Base-by-base conservation (phyloP, 1,140 invertebrate genomes). In the Leptestheria dahalacensis region DNA sequence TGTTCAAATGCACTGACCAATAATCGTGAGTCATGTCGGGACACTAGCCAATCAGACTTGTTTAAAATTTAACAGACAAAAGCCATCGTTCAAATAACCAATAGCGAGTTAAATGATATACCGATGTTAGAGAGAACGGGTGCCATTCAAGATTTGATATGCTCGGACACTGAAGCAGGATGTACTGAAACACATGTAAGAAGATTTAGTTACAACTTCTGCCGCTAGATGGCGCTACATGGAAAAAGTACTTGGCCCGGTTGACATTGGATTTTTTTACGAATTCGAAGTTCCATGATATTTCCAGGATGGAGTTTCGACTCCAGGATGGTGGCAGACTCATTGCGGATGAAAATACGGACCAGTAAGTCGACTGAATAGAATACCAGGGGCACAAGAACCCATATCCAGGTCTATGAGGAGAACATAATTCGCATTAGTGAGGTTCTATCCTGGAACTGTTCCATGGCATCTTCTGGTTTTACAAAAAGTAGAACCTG, bases 111-210 rank as follows among this genome's bases (percentile, higher is more conserved):
- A 20, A 21, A 20, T 9, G 21, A 55, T 50, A 56, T 52, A 60
- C 58, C 10, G 26, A 54, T 20, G 58, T 60, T 28, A 60, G 21
- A 20, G 58, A 51, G 21, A 60, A 60, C 10, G 58, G 58, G 33
- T 60, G 58, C 58, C 58, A 60, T 58, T 60, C 58, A 26, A 60
- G 54, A 10, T 25, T 57, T n/a, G 58, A 60, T 56, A 60, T 50
- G 28, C 26, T 25, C 28, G 48, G 48, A 33, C 58, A 60, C 41
- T 60, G 58, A 51, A 60, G 46, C 48, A 60, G 12, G 18, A 60
- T 28, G 4, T 55, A 60, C 58, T 58, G 47, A 12, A 26, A 15
- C 18, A 15, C 6, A 26, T 28, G 20, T 41, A 56, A 25, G 33
- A 56, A 24, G 12, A n/a, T 24, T 11, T 47, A 21, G n/a, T 56